A percentile compares a stretch with the other conserved stretches of the same genome.
Evolutionary conservation across 2,888 invertebrate genomes (phyloP).

Genomic region (Yponomeuta sedellus): DNA sequence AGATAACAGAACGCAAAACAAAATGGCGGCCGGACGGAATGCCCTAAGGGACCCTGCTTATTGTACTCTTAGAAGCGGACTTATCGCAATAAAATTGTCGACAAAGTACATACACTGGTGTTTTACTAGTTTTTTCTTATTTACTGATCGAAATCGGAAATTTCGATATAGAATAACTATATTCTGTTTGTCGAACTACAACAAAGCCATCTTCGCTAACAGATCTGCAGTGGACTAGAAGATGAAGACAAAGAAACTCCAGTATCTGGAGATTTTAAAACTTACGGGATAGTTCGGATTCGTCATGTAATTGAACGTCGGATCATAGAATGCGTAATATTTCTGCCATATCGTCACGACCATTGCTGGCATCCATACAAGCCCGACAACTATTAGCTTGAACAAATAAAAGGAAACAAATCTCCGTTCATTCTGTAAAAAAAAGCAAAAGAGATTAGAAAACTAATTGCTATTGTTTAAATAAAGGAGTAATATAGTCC

Average conservation of each 20-base stretch:
- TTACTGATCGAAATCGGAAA: too few relatives aligned
- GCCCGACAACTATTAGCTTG: conserved; percentile 90
- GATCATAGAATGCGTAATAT: conserved; percentile 91
- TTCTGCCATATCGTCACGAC: conserved; percentile 93
- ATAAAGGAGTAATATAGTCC: not conserved
- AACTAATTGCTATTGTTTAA: not conserved
- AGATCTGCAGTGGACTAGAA: too few relatives aligned
- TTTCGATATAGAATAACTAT: too few relatives aligned
- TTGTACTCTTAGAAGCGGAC: not conserved
- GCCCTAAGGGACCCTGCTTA: not conserved
- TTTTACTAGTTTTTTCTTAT: too few relatives aligned
- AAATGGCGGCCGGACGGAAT: not conserved
- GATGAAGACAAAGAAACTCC: too few relatives aligned
- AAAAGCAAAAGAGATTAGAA: conserved; percentile 5
- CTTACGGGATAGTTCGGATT: conserved; percentile 90
- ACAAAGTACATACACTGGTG: too few relatives aligned
- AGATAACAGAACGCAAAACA: not conserved
- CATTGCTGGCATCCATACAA: conserved; percentile 91
- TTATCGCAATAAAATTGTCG: not conserved
- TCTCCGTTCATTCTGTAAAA: conserved; percentile 87
- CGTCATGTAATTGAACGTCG: conserved; percentile 92
- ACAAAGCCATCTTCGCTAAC: too few relatives aligned
- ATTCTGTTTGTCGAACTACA: too few relatives aligned
- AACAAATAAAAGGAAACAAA: conserved; percentile 92
- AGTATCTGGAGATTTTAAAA: conserved; percentile 23